Base-by-base conservation (phyloP, 2,797 vertebrate genomes). In the Psittacula echo region DNA sequence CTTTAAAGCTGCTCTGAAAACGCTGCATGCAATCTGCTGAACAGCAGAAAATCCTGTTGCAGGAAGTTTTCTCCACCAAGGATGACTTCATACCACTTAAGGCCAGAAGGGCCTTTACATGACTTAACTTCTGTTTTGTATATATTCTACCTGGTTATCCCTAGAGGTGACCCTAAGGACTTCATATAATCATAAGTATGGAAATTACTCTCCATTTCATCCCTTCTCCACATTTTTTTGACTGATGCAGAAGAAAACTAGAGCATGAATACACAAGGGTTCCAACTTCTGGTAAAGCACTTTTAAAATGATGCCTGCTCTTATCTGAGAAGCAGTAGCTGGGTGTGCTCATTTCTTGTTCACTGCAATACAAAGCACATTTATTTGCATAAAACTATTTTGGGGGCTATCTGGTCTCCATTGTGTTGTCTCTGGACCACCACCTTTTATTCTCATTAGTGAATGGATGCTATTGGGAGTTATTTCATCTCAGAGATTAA, bases 401-500 rank as follows among this genome's bases (percentile, higher is more conserved):
- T 3, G 17, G 75, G 60, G 37, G n/a, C 56, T 76, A 56, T 29
- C 42, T 62, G 61, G 23, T 85, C 73, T 71, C 44, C 72, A 6
- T n/a, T 30, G 39, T 29, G 2, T 8, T 77, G 23, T 64, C 84
- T 72, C 58, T 45, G 30, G 42, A 85, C 50, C n/a, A 88, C 15
- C 58, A 61, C 21, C 50, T 77, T 79, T 73, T 44, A 82, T 78
- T 75, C 61, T 80, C 34, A 62, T 89, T 58, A 94, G 39, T 29
- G 56, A 75, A 67, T 32, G 29, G 34, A 75, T 3, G 18, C 67
- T 82, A 22, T 2, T 29, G 80, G 67, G 81, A 85, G 71, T 44
- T 48, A 80, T 47, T 94, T 85, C 42, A 86, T 89, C 77, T 84
- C 64, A 53, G 75, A 94, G 42, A 54, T 91, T 29, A 67, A 58